Evolutionary conservation across 1,140 invertebrate species (phyloP), one percentile per base, ranked within the genome.

Genomic region (Rhagoletis zephyria): DNA sequence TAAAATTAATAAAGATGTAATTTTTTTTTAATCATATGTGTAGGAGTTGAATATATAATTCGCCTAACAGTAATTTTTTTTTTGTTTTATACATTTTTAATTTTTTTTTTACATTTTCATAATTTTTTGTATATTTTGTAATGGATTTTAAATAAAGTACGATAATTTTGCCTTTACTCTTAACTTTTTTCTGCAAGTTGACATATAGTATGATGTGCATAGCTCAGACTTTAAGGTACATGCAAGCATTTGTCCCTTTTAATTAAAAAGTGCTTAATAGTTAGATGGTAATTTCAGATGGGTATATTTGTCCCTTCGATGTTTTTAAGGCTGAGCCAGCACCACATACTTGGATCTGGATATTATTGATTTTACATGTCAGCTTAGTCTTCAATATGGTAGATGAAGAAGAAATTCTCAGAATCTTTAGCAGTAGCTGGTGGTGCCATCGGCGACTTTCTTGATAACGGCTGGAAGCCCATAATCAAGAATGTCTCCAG

Each of bases 401-500:
- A 93, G 3, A 93, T 90, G 87, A 93, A 91, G 87, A 92, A 93
- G 88, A 92, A 89, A 87, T 93, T 91, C 59, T 93, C 91, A 9
- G 90, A 90, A 89, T 92, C 89, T 85, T 90, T 89, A 85, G 93
- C 90, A 94, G 94, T 90, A 95, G 94, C 90, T 95, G 95, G 91
- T 93, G 94, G 90, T 93, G 94, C 90, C 89, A 97, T 93, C n/a
- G 95, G 94, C 87, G 97, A 96, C 89, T 95, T 96, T 81, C 98
- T 97, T 64, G 97, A 95, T 89, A 98, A 94, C 70, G 97, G 95
- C 89, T 95, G 95, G 94, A 99, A 99, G 74, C 98, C 98, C 94
- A 99, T 95, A 94, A 98, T 99, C 96, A 98, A 98, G 95, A 99
- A 99, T 85, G 97, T 98, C 90, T 97, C 96, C 86, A 99, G 96